Evolutionary conservation across 2,888 invertebrate genomes (phyloP).

Genomic region (Torymus texanus): DNA sequence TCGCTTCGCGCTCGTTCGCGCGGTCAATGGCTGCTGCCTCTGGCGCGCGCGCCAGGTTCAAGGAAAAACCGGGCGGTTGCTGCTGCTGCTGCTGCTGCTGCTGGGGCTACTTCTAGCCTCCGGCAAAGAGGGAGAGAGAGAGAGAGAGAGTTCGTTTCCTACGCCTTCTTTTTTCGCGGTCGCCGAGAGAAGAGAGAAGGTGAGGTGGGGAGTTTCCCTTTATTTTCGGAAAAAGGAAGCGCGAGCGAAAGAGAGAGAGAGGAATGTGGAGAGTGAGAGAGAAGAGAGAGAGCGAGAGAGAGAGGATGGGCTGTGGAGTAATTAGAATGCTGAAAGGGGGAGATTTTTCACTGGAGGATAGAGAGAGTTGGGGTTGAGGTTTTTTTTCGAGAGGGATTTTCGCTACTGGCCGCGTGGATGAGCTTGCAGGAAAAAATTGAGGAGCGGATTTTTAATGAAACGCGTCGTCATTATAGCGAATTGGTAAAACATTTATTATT

Average conservation of each 20-base stretch:
- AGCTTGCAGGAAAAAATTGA: too few relatives aligned
- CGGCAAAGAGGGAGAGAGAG: not conserved
- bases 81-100: slow-evolving; percentile 63
- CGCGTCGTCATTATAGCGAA: too few relatives aligned
- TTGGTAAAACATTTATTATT: too few relatives aligned
- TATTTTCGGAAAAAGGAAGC: slow-evolving; percentile 44
- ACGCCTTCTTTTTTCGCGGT: not conserved
- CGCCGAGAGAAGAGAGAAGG: not conserved
- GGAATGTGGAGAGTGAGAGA: not conserved
- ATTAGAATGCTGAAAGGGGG: too few relatives aligned
- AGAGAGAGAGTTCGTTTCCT: not conserved
- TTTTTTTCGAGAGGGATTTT: too few relatives aligned
- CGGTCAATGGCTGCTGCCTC: slow-evolving; percentile 73
- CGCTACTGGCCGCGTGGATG: too few relatives aligned
- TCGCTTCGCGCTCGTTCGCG: slow-evolving; percentile 33
- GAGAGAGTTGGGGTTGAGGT: too few relatives aligned
- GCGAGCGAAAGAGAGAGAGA: slow-evolving; percentile 5
- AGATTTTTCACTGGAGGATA: too few relatives aligned
- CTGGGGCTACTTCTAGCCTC: slow-evolving; percentile 32
- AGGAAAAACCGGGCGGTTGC: slow-evolving; percentile 66
- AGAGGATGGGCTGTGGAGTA: slow-evolving; percentile 9
- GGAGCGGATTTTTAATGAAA: too few relatives aligned
- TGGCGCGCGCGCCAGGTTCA: slow-evolving; percentile 70
- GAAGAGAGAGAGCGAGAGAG: slow-evolving; percentile 6
- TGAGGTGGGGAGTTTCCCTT: slow-evolving; percentile 40